A percentile compares a stretch with the other conserved stretches of the same genome.
phyloP scores from a whole-genome alignment of 2,888 invertebrate species.

The Drosophila dives region DNA sequence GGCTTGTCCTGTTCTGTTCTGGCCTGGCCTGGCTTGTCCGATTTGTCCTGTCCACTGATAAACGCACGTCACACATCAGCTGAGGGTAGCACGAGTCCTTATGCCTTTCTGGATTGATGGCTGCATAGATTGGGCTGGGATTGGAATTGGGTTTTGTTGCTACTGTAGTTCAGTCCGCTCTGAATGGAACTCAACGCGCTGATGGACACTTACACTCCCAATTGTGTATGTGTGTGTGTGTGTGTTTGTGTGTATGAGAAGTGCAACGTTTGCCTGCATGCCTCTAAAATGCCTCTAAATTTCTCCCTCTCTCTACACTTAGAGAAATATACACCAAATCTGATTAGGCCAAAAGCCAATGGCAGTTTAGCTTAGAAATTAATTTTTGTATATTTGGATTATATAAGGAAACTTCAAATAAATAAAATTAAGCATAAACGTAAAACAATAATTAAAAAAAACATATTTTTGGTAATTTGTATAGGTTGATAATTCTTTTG shows the following conservation, averaged over 20 bases:
- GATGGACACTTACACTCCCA: slow-evolving; percentile 60
- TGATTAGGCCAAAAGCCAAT: not conserved
- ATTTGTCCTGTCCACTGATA: slow-evolving; percentile 60
- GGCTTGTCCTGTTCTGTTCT: not conserved
- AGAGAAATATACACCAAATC: not conserved
- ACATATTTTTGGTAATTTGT: not conserved
- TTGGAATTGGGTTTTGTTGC: slow-evolving; percentile 3
- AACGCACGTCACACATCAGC: slow-evolving; percentile 77
- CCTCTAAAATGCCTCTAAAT: slow-evolving; percentile 37
- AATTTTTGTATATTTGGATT: not conserved
- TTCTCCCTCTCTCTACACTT: not conserved
- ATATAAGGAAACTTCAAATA: not conserved
- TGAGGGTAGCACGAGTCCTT: slow-evolving; percentile 47
- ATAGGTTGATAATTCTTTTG: not conserved
- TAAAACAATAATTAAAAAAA: not conserved
- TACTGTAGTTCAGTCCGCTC: slow-evolving; percentile 4
- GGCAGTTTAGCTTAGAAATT: not conserved
- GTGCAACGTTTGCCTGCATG: slow-evolving; percentile 49
- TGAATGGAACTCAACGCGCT: slow-evolving; percentile 32
- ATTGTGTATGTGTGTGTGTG: slow-evolving; percentile 3
- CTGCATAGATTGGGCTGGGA: slow-evolving; percentile 58
- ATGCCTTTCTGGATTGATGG: slow-evolving; percentile 70
- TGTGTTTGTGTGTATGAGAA: not conserved
- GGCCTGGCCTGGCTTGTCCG: slow-evolving; percentile 9
- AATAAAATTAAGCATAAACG: not conserved